phyloP scores from a whole-genome alignment of 1,140 invertebrate genomes.

The Penaeus japonicus region DNA sequence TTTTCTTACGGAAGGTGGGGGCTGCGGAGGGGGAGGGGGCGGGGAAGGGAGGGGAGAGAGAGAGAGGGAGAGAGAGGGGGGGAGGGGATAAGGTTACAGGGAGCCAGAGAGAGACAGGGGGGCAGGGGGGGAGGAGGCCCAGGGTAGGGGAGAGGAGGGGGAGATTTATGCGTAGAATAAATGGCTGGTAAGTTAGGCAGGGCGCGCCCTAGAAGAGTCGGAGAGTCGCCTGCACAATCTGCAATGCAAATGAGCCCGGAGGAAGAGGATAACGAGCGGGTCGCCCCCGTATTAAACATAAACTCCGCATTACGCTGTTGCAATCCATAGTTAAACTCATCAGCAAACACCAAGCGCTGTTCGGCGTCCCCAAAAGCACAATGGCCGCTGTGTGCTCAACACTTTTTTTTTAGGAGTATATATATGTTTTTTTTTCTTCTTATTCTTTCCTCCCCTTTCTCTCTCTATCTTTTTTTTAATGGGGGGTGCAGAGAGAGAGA shows the following conservation, averaged over 20 bases:
- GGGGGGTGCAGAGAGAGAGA: too few species aligned
- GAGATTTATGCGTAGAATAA: not conserved
- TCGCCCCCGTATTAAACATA: conserved; percentile 54
- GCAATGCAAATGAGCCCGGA: conserved; percentile 47
- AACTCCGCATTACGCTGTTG: conserved; percentile 52
- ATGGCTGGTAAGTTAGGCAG: conserved; percentile 39
- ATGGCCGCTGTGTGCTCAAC: not conserved
- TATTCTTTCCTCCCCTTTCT: too few species aligned
- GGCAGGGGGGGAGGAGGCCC: too few species aligned
- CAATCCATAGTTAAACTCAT: conserved; percentile 49
- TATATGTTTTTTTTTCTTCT: too few species aligned
- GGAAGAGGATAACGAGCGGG: conserved; percentile 54
- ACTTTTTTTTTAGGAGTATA: too few species aligned
- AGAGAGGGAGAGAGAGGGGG: not conserved
- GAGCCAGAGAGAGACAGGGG: too few species aligned
- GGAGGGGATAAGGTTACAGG: too few species aligned
- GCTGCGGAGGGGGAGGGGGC: not conserved
- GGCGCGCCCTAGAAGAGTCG: conserved; percentile 22
- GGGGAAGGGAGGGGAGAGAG: not conserved
- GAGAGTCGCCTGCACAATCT: conserved; percentile 47
- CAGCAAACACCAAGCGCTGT: conserved; percentile 42
- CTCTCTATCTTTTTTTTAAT: too few species aligned
- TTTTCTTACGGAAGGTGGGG: not conserved
- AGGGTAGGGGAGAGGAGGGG: too few species aligned
- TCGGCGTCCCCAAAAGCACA: conserved; percentile 38